Evolutionary conservation across 2,113 vertebrate genomes (phyloP).

Genomic region (Cricetomys ansorgei): DNA sequence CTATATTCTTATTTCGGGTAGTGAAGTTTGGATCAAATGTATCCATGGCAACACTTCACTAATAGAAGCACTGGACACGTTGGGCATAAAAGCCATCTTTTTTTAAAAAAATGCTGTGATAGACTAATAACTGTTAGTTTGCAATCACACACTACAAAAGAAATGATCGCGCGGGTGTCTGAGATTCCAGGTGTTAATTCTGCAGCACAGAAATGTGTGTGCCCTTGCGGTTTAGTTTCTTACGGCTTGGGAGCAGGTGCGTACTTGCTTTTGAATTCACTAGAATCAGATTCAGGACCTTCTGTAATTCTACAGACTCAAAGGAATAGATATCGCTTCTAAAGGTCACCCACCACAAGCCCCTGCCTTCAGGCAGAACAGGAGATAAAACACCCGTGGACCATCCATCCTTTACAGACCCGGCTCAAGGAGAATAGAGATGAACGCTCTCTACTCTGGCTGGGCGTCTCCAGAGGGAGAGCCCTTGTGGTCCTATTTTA

Average conservation of each 20-base stretch:
- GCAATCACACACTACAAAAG: slow-evolving; percentile 71
- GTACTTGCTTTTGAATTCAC: background rate
- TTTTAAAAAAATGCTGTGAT: background rate
- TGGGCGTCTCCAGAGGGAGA: background rate
- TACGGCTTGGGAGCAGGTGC: background rate
- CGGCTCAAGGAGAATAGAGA: slow-evolving; percentile 40
- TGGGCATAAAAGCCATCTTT: slow-evolving; percentile 1
- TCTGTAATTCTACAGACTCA: background rate
- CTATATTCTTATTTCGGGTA: slow-evolving; percentile 32
- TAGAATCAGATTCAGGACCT: slow-evolving; percentile 31
- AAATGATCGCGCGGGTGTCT: slow-evolving; percentile 60
- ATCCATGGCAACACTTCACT: slow-evolving; percentile 69
- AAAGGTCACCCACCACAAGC: background rate
- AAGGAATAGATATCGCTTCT: background rate
- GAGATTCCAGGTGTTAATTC: slow-evolving; percentile 71
- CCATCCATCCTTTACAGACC: background rate
- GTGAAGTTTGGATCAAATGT: slow-evolving; percentile 48
- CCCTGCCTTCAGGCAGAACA: background rate
- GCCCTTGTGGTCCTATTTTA: background rate
- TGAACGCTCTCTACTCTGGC: rapidly evolving
- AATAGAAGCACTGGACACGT: background rate
- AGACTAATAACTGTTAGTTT: slow-evolving; percentile 66
- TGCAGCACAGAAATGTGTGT: background rate
- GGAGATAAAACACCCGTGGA: background rate
- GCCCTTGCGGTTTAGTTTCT: background rate